phyloP scores from a whole-genome alignment of 37 sponge, comb jelly and placozoan species.

The Haliclona indistincta region DNA sequence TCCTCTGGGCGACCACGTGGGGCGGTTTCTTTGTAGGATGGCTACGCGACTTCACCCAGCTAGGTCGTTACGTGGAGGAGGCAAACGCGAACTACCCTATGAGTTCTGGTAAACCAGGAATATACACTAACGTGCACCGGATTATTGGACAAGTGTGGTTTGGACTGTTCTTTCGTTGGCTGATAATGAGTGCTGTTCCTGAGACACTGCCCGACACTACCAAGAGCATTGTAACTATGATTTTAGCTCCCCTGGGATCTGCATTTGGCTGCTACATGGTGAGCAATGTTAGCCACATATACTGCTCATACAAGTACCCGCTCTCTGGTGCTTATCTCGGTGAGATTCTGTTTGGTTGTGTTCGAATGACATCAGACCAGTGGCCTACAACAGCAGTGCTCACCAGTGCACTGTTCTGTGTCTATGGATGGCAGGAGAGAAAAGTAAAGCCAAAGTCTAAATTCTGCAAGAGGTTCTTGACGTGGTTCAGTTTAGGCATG shows the following conservation, averaged over 20 bases:
- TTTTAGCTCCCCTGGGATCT: slow-evolving; percentile 71
- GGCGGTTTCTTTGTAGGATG: slow-evolving; percentile 80
- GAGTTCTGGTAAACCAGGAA: slow-evolving; percentile 13
- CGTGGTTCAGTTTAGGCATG: background rate
- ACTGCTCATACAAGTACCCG: slow-evolving; percentile 23
- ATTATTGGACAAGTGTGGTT: slow-evolving; percentile 61
- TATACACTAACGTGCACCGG: slow-evolving; percentile 31
- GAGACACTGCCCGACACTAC: background rate
- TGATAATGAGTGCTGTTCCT: slow-evolving; percentile 54
- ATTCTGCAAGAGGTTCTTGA: slow-evolving; percentile 28
- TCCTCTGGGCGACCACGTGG: slow-evolving; percentile 78
- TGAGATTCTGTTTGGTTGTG: slow-evolving; percentile 52
- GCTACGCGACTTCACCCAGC: slow-evolving; percentile 68
- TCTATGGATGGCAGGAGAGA: slow-evolving; percentile 44
- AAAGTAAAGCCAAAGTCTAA: background rate
- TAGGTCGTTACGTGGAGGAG: slow-evolving; percentile 76
- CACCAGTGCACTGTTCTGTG: slow-evolving; percentile 21
- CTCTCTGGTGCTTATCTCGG: slow-evolving; percentile 61
- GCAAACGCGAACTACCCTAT: slow-evolving; percentile 46
- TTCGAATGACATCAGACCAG: slow-evolving; percentile 4
- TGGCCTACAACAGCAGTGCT: slow-evolving; percentile 7
- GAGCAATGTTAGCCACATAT: slow-evolving; percentile 63
- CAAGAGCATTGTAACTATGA: background rate
- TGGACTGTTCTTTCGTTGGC: slow-evolving; percentile 40
- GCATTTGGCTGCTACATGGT: slow-evolving; percentile 81